A percentile compares a stretch with the other conserved stretches of the same genome.
These are phyloP conservation scores for Mormyrus hasselquistii DNA, from an alignment of 2,797 vertebrate genomes.

Conservation along the genomic window DNA sequence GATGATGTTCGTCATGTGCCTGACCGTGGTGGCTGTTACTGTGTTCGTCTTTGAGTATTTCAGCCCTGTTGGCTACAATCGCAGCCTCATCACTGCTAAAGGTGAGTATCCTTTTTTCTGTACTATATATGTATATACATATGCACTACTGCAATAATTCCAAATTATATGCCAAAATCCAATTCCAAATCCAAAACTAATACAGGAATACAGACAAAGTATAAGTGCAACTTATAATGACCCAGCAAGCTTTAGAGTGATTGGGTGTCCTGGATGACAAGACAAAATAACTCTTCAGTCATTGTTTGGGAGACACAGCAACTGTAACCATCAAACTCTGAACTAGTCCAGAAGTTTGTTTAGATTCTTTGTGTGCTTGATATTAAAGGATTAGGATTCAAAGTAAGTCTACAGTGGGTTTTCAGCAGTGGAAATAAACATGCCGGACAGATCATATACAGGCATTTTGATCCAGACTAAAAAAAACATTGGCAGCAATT, in stretches of 20 bases:
- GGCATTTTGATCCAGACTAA: not conserved
- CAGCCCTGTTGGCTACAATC: constrained; percentile 96
- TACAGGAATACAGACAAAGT: not conserved
- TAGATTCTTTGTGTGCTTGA: not conserved
- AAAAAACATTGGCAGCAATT: not conserved
- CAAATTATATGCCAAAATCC: not conserved
- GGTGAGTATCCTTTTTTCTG: constrained; percentile 57
- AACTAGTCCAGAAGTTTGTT: not conserved
- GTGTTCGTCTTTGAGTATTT: constrained; percentile 96
- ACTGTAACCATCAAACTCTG: not conserved
- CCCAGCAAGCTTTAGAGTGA: not conserved
- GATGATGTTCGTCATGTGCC: constrained; percentile 99
- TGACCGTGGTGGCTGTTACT: constrained; percentile 90
- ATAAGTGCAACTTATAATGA: not conserved
- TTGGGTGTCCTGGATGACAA: not conserved
- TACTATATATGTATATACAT: not conserved
- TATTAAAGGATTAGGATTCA: not conserved
- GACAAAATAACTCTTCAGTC: not conserved
- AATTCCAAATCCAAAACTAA: too few relatives aligned
- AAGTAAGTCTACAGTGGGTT: not conserved
- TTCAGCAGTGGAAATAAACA: not conserved
- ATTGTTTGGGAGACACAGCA: not conserved
- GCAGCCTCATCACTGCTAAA: constrained; percentile 84
- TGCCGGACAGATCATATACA: not conserved
- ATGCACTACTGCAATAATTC: not conserved